Evolutionary conservation across 2,888 invertebrate genomes (phyloP).

Genomic region (Athalia circularis): DNA sequence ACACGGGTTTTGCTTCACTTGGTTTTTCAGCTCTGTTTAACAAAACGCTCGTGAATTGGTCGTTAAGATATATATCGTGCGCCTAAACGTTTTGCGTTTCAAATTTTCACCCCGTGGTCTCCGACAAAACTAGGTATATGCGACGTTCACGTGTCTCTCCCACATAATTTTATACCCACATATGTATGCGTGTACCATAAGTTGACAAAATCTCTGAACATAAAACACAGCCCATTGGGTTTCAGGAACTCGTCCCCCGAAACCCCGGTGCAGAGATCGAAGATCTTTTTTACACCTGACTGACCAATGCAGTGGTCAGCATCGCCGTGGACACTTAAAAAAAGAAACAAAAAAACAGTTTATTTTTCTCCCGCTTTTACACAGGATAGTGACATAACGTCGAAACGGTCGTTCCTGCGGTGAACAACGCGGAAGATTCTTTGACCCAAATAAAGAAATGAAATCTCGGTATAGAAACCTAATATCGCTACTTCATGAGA

Average conservation of each 20-base stretch:
- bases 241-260: neutral
- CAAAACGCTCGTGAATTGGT: slow-evolving; percentile 66
- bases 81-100: slow-evolving; percentile 66
- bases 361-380: too few species aligned
- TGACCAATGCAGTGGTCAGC: slow-evolving; percentile 20
- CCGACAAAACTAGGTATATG: slow-evolving; percentile 4
- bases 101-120: slow-evolving; percentile 57
- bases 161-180: neutral
- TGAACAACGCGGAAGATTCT: slow-evolving; percentile 29
- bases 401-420: slow-evolving; percentile 10
- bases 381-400: slow-evolving; percentile 22
- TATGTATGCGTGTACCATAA: neutral
- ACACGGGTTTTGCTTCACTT: slow-evolving; percentile 43
- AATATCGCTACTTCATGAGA: slow-evolving; percentile 29
- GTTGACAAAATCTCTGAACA: slow-evolving; percentile 26
- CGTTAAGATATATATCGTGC: slow-evolving; percentile 64
- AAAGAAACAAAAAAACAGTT: too few species aligned
- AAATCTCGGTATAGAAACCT: slow-evolving; percentile 31
- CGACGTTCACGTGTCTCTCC: slow-evolving; percentile 19
- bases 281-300: slow-evolving; percentile 1
- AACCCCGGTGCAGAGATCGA: slow-evolving; percentile 6
- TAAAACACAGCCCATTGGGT: neutral
- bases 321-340: slow-evolving; percentile 6
- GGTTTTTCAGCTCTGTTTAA: slow-evolving; percentile 58
- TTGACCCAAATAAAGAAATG: slow-evolving; percentile 41